Conservation (phyloP, 2,888 invertebrate species). For the Blastobasis adustella region DNA sequence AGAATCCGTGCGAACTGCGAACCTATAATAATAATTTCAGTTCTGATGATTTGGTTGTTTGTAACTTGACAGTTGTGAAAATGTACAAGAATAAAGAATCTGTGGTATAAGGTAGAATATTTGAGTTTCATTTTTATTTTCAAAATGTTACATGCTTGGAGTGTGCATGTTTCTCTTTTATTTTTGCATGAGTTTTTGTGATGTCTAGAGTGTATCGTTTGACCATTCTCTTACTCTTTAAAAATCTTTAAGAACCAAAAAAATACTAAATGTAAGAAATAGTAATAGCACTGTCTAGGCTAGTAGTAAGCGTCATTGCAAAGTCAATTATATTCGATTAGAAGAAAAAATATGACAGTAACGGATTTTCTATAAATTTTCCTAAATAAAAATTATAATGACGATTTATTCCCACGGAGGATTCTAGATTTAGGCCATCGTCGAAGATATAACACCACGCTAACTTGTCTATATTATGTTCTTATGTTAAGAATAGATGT, state of each 20-base stretch:
- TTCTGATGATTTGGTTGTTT: slow-evolving; percentile 38
- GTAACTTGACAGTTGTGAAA: slow-evolving; percentile 58
- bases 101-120: slow-evolving; percentile 54
- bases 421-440: slow-evolving; percentile 31
- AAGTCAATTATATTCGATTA: slow-evolving; percentile 75
- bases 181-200: slow-evolving; percentile 42
- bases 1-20: neutral
- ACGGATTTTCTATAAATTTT: slow-evolving; percentile 61
- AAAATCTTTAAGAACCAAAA: slow-evolving; percentile 54
- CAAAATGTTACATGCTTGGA: slow-evolving; percentile 38
- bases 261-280: slow-evolving; percentile 55
- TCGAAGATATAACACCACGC: slow-evolving; percentile 28
- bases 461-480: slow-evolving; percentile 32
- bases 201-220: slow-evolving; percentile 19
- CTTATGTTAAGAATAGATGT: slow-evolving; percentile 40
- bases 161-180: slow-evolving; percentile 57
- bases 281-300: slow-evolving; percentile 65
- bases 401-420: slow-evolving; percentile 30
- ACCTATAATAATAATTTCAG: slow-evolving; percentile 7
- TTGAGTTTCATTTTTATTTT: slow-evolving; percentile 57
- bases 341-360: slow-evolving; percentile 56
- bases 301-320: slow-evolving; percentile 72
- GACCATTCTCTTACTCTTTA: slow-evolving; percentile 27
- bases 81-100: slow-evolving; percentile 66
- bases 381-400: slow-evolving; percentile 35